Conservation (phyloP, 2,888 invertebrate genomes). For the Dolomedes plantarius region DNA sequence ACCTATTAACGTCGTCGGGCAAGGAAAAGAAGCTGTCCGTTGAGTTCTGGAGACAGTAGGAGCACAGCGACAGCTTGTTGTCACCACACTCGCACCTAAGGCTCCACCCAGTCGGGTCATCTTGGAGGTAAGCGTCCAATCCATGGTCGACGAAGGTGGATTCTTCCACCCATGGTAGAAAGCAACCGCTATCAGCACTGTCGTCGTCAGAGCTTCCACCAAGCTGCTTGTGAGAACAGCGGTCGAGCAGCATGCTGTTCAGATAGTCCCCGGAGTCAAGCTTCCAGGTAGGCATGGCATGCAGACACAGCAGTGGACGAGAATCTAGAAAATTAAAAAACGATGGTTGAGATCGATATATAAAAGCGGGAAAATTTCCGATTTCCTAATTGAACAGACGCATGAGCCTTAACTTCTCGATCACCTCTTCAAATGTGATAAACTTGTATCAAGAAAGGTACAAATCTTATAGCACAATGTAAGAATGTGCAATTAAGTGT, state of each 20-base stretch:
- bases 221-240: constrained; percentile 23
- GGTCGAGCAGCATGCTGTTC: constrained; percentile 2
- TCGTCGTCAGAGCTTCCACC: constrained; percentile 38
- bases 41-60: constrained; percentile 49
- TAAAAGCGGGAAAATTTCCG: too few relatives aligned
- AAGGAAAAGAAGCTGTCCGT: constrained; percentile 24
- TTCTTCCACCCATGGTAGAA: constrained; percentile 41
- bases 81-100: constrained; percentile 54
- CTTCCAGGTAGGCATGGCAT: constrained; percentile 50
- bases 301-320: not conserved
- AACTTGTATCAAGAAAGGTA: too few relatives aligned
- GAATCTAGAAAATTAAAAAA: not conserved
- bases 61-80: constrained; percentile 44
- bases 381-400: too few relatives aligned
- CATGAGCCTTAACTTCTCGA: too few relatives aligned
- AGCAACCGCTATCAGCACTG: constrained; percentile 26
- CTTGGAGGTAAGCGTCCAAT: constrained; percentile 57
- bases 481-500: too few relatives aligned
- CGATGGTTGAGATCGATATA: too few relatives aligned
- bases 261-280: constrained; percentile 52
- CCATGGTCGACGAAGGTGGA: constrained; percentile 33
- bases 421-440: too few relatives aligned
- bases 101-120: constrained; percentile 60
- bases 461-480: too few relatives aligned
- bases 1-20: constrained; percentile 42